Conservation (phyloP, 2,888 invertebrate species). For the Eretmocerus hayati region DNA sequence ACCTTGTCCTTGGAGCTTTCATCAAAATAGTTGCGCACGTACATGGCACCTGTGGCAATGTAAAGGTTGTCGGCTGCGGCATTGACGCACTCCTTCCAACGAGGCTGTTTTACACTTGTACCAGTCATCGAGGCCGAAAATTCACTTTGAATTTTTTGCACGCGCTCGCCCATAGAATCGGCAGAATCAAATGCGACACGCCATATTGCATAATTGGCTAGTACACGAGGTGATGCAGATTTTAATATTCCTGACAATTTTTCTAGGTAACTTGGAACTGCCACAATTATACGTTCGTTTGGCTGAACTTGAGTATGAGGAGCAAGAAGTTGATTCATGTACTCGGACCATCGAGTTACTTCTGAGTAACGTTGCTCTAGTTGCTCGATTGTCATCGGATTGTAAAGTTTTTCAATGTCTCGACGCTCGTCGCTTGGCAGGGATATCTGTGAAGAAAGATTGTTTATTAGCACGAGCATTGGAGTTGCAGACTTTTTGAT, state of each 20-base stretch:
- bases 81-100: constrained; percentile 90
- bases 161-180: neutral
- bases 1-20: constrained; percentile 76
- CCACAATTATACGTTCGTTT: constrained; percentile 73
- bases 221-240: constrained; percentile 56
- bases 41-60: constrained; percentile 72
- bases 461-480: no score
- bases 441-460: constrained; percentile 30
- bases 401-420: constrained; percentile 82
- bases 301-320: constrained; percentile 55
- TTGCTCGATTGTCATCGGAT: constrained; percentile 75
- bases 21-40: constrained; percentile 79
- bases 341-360: constrained; percentile 67
- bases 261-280: constrained; percentile 72
- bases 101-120: constrained; percentile 71
- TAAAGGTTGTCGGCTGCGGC: constrained; percentile 69
- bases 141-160: neutral
- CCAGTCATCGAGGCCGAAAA: constrained; percentile 64
- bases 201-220: constrained; percentile 92
- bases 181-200: constrained; percentile 26
- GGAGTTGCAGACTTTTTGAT: no score
- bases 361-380: constrained; percentile 68
- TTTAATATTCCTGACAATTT: constrained; percentile 59
- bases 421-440: constrained; percentile 78
- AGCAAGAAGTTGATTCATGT: constrained; percentile 72